Evolutionary conservation across 1,140 invertebrate genomes (phyloP), one percentile per base, ranked within the genome.

Genomic region (Asobara japonica): DNA sequence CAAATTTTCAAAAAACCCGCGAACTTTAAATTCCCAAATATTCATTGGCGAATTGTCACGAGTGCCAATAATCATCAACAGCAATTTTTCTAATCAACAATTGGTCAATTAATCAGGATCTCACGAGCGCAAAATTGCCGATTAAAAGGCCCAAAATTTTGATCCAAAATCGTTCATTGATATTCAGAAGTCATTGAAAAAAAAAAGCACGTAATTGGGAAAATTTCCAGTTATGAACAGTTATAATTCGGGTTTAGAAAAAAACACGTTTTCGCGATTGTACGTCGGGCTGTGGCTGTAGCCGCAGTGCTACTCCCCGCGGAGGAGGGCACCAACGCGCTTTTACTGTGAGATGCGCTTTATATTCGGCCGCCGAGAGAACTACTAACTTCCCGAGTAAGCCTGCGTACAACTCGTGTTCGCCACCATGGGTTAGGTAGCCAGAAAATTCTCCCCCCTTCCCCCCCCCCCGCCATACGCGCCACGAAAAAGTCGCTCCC

Each of bases 371-470:
- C 68, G 56, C 68, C 68, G 69, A 64, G 69, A 71, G 56, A 64
- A 65, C 25, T 48, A 64, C 61, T 45, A 61, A 29, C 61, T 48
- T 36, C 45, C 41, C 65, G 33, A 51, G 41, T 69, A 45, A 65
- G 64, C 62, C 45, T 74, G 73, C 73, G 73, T 71, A 22, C 67
- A 51, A 45, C 69, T 71, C 73, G 51, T 45, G 25, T 60, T 66
- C 67, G 62, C 41, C 22, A 51, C 27, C 11, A 62, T 62, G 22
- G n/a, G 5, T 30, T 62, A 29, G 25, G n/a, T 51, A 41, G 65
- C 41, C n/a, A 25, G 8, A 31, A 31, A 65, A 16, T 31, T 16
- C 61, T 30, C 33, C 25, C n/a, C 45, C 16, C 3, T 70, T 61
- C 41, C 60, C 41, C 36, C 22, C 41, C 48, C 68, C 25, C 33